Conservation (phyloP, 2,888 invertebrate genomes). For the Anodontia alba region DNA sequence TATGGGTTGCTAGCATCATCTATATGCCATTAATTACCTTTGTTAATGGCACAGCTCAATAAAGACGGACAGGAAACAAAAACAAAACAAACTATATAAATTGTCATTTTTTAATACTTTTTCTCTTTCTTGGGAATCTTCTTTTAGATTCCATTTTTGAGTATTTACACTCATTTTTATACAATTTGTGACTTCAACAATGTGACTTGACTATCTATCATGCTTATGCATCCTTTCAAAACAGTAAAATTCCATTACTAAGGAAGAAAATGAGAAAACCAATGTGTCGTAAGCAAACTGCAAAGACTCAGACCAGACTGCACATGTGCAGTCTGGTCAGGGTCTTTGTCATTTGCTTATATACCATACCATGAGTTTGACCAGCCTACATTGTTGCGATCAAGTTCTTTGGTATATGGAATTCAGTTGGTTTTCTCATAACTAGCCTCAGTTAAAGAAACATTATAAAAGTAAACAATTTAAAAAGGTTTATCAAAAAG, state of each 20-base stretch:
- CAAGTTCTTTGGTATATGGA: too few relatives aligned
- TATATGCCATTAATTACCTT: too few relatives aligned
- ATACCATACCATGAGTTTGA: too few relatives aligned
- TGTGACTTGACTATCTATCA: conserved; percentile 13
- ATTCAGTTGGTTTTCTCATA: too few relatives aligned
- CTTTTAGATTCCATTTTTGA: conserved; percentile 11
- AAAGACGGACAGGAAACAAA: not conserved
- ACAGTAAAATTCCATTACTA: conserved; percentile 3
- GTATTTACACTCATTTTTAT: conserved; percentile 16
- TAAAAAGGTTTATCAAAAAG: not conserved
- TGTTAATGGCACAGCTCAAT: too few relatives aligned
- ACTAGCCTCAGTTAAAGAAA: not conserved
- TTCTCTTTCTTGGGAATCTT: conserved; percentile 20
- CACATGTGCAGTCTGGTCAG: too few relatives aligned
- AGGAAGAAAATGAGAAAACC: too few relatives aligned
- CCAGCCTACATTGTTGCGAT: too few relatives aligned
- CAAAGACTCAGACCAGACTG: too few relatives aligned
- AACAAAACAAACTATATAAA: not conserved
- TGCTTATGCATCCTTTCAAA: conserved; percentile 3
- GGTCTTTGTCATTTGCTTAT: too few relatives aligned
- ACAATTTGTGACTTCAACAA: conserved; percentile 17
- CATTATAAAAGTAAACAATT: conserved; percentile 19
- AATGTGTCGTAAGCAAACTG: too few relatives aligned
- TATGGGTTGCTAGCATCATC: too few relatives aligned
- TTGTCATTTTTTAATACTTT: conserved; percentile 21